A percentile compares a stretch with the other conserved stretches of the same genome.
Evolutionary conservation across 2,888 invertebrate species (phyloP).

Genomic region (Drosophila mettleri): DNA sequence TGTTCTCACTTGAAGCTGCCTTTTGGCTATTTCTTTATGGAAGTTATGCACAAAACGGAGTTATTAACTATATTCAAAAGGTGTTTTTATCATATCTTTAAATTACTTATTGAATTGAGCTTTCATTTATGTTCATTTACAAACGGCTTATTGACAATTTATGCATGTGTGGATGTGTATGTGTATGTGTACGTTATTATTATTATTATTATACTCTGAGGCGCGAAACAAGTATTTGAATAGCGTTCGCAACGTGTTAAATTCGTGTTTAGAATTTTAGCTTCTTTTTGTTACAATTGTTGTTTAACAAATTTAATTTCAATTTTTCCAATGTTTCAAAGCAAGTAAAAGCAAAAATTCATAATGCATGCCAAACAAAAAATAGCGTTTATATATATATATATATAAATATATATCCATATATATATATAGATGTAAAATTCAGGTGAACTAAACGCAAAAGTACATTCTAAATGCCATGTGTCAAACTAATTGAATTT

Average conservation of each 20-base stretch:
- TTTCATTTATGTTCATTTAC: conserved; percentile 27
- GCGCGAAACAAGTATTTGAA: conserved; percentile 54
- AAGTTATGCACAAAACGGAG: conserved; percentile 37
- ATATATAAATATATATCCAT: not conserved
- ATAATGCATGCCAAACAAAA: conserved; percentile 7
- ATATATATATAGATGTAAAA: not conserved
- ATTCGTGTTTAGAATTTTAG: conserved; percentile 64
- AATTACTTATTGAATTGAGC: conserved; percentile 35
- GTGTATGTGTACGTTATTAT: not conserved
- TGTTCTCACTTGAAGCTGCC: conserved; percentile 15
- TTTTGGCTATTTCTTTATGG: conserved; percentile 15
- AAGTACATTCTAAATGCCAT: conserved; percentile 39
- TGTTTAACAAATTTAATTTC: conserved; percentile 46
- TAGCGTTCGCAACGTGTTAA: conserved; percentile 71
- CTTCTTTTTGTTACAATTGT: conserved; percentile 16
- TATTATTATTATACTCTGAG: not conserved
- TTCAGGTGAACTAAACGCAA: conserved; percentile 9
- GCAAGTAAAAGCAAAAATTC: conserved; percentile 14
- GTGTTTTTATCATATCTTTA: conserved; percentile 1
- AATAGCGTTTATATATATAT: not conserved
- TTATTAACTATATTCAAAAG: conserved; percentile 7
- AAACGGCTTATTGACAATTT: conserved; percentile 23
- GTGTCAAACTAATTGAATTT: conserved; percentile 32
- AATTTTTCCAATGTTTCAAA: conserved; percentile 8
- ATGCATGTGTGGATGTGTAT: conserved; percentile 2